A percentile compares a stretch with the other conserved stretches of the same genome.
These are phyloP conservation scores for Melieria omissa DNA, from an alignment of 2,888 invertebrate genomes.

Conservation along the genomic window DNA sequence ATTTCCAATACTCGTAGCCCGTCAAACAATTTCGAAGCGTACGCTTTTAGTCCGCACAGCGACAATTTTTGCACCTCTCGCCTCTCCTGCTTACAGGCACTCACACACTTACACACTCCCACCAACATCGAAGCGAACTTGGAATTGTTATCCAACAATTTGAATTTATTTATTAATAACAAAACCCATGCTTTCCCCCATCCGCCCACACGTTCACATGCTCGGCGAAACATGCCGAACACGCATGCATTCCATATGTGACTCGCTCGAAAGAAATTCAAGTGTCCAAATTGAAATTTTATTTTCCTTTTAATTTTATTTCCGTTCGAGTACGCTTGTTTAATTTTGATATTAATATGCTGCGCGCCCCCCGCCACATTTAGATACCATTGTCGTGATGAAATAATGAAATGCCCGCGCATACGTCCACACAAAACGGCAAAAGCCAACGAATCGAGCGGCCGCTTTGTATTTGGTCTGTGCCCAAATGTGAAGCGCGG, in stretches of 20 bases:
- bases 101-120: no score
- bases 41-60: no score
- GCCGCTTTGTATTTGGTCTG: constrained; percentile 14
- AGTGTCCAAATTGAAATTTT: neutral
- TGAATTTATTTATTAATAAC: no score
- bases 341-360: constrained; percentile 29
- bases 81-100: no score
- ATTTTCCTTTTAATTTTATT: constrained; percentile 25
- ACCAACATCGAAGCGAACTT: no score
- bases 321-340: constrained; percentile 26
- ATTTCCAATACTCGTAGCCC: no score
- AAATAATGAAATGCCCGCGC: constrained; percentile 8
- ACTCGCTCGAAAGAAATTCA: constrained; percentile 17
- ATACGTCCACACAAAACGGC: constrained; percentile 2
- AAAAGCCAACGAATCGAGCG: neutral
- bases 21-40: no score
- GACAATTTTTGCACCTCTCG: no score
- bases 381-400: constrained; percentile 26
- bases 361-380: constrained; percentile 13
- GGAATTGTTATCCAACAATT: no score
- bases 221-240: neutral
- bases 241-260: constrained; percentile 9
- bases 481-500: constrained; percentile 19
- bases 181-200: no score
- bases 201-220: neutral